phyloP scores from a whole-genome alignment of 2,797 vertebrate species.

The Malurus splendens region DNA sequence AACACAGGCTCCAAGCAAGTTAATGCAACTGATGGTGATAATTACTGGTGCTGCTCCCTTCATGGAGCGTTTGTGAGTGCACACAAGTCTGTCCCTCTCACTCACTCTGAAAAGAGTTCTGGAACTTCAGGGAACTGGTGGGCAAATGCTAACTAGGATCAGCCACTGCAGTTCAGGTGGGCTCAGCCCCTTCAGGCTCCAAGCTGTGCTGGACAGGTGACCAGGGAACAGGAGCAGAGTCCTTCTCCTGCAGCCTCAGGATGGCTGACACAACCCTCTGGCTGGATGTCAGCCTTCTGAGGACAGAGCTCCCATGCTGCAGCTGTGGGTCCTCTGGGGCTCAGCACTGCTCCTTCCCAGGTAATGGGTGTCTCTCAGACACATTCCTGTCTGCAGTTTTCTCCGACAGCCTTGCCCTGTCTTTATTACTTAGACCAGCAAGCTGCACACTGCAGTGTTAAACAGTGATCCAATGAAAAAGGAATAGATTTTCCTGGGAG shows the following conservation, averaged over 20 bases:
- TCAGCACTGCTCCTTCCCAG: not conserved
- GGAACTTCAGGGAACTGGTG: not conserved
- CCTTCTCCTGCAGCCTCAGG: not conserved
- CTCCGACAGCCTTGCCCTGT: not conserved
- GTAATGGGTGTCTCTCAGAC: not conserved
- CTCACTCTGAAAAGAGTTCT: slow-evolving; percentile 43
- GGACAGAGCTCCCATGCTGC: not conserved
- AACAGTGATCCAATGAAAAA: not conserved
- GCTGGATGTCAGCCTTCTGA: not conserved
- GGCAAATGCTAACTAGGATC: slow-evolving; percentile 45
- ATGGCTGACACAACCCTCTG: not conserved
- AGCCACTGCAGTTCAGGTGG: not conserved
- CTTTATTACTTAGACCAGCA: not conserved
- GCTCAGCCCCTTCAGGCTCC: not conserved
- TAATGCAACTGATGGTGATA: not conserved
- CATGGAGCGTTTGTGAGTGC: not conserved
- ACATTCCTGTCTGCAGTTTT: not conserved
- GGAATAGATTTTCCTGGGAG: not conserved
- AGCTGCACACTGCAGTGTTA: not conserved
- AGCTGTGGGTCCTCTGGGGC: not conserved
- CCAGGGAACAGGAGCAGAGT: not conserved
- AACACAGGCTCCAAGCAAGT: not conserved
- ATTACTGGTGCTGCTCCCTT: not conserved
- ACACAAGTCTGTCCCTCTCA: not conserved
- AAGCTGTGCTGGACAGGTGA: not conserved